phyloP scores from a whole-genome alignment of 2,888 invertebrate species.

The Sphaerophoria taeniata region DNA sequence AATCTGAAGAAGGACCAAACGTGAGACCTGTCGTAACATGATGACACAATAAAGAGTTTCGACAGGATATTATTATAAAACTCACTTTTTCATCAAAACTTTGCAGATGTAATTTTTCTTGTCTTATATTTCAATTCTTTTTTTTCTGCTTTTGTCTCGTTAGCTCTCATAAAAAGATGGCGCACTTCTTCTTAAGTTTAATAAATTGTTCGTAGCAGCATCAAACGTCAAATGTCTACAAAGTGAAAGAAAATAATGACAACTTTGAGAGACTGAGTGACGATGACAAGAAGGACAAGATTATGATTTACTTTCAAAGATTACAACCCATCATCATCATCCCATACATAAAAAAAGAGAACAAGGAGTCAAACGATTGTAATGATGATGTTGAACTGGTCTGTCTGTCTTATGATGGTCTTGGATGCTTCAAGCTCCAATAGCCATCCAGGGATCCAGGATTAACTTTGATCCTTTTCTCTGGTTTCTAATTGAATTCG shows the following conservation, averaged over 20 bases:
- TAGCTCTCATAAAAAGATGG: slow-evolving; percentile 20
- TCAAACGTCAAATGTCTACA: slow-evolving; percentile 12
- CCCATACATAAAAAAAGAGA: neutral
- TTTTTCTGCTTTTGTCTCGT: too few species aligned
- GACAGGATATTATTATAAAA: slow-evolving; percentile 55
- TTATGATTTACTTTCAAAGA: slow-evolving; percentile 60
- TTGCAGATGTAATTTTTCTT: slow-evolving; percentile 40
- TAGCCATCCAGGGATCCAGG: slow-evolving; percentile 60
- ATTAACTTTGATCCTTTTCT: slow-evolving; percentile 72
- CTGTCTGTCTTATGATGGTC: neutral
- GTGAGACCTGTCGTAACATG: slow-evolving; percentile 48
- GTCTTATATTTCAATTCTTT: slow-evolving; percentile 14
- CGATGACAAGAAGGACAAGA: slow-evolving; percentile 34
- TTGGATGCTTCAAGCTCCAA: slow-evolving; percentile 48
- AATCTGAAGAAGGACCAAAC: slow-evolving; percentile 37
- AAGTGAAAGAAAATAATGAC: slow-evolving; percentile 18
- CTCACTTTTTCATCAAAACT: slow-evolving; percentile 47
- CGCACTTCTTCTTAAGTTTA: slow-evolving; percentile 3
- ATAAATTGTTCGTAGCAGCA: slow-evolving; percentile 6
- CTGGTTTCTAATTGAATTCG: slow-evolving; percentile 70
- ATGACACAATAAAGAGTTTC: slow-evolving; percentile 67
- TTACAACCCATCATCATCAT: slow-evolving; percentile 24
- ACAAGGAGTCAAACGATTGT: slow-evolving; percentile 40
- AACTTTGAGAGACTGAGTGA: too few species aligned
- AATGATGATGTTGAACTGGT: slow-evolving; percentile 45